These are phyloP conservation scores for Todus mexicanus DNA, from an alignment of 2,797 vertebrate species.

Conservation along the genomic window DNA sequence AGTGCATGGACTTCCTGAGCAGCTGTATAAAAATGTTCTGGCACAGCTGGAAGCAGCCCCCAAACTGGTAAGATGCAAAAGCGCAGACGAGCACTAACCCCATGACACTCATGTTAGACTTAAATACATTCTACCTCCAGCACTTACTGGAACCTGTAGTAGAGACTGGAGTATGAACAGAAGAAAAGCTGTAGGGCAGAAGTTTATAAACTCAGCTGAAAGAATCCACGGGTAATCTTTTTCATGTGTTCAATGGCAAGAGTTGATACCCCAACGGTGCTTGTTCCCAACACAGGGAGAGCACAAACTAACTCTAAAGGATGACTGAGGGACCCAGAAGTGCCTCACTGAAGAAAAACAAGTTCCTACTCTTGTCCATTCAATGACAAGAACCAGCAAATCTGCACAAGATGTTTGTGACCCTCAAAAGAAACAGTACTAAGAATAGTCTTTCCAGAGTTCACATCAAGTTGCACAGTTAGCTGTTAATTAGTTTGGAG, in stretches of 20 bases:
- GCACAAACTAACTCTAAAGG: background rate
- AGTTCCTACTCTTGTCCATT: background rate
- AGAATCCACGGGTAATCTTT: fast-evolving
- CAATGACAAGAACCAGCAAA: background rate
- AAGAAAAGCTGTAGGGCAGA: background rate
- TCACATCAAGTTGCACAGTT: background rate
- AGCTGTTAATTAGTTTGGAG: background rate
- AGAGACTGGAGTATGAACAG: background rate
- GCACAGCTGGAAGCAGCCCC: background rate
- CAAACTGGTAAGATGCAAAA: background rate
- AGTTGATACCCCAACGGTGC: background rate
- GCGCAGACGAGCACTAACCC: background rate
- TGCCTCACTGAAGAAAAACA: background rate
- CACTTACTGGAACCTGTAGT: background rate
- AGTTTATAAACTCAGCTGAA: background rate
- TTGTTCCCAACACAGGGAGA: background rate
- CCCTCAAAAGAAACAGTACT: background rate
- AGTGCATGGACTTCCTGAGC: background rate
- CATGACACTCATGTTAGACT: background rate
- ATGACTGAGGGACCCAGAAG: background rate
- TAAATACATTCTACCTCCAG: background rate
- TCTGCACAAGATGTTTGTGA: background rate
- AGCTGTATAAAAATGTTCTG: background rate
- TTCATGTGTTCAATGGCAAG: background rate
- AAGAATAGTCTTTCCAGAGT: background rate